A percentile compares a stretch with the other conserved stretches of the same genome.
Conservation (phyloP, 2,888 invertebrate genomes). For the Rotaria magnacalcarata region DNA sequence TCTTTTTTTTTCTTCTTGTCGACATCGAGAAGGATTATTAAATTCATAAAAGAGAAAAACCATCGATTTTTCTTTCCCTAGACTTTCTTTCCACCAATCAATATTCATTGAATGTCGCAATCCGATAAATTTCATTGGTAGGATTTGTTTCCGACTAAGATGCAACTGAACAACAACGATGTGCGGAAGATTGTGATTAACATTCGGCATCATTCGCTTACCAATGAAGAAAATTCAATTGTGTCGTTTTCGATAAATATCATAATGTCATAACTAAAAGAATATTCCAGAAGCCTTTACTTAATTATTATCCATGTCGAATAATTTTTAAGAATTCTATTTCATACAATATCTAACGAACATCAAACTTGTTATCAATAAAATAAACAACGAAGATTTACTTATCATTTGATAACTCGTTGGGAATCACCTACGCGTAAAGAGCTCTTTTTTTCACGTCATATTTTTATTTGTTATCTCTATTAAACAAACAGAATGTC, state of each 20-base stretch:
- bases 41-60: not conserved
- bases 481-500: not conserved
- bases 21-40: not conserved
- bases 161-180: not conserved
- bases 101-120: not conserved
- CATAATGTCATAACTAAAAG: too few species aligned
- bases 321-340: too few species aligned
- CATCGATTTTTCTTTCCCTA: not conserved
- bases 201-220: not conserved
- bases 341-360: too few species aligned
- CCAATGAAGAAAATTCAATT: not conserved
- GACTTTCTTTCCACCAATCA: not conserved
- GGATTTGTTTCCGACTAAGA: not conserved
- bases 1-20: not conserved
- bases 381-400: not conserved
- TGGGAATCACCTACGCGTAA: not conserved
- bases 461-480: too few species aligned
- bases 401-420: not conserved
- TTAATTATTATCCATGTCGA: too few species aligned
- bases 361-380: too few species aligned
- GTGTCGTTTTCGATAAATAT: not conserved
- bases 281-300: too few species aligned
- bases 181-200: not conserved
- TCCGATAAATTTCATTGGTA: not conserved
- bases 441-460: not conserved